phyloP scores from a whole-genome alignment of 2,888 invertebrate species.

The Uloborus plumipes region DNA sequence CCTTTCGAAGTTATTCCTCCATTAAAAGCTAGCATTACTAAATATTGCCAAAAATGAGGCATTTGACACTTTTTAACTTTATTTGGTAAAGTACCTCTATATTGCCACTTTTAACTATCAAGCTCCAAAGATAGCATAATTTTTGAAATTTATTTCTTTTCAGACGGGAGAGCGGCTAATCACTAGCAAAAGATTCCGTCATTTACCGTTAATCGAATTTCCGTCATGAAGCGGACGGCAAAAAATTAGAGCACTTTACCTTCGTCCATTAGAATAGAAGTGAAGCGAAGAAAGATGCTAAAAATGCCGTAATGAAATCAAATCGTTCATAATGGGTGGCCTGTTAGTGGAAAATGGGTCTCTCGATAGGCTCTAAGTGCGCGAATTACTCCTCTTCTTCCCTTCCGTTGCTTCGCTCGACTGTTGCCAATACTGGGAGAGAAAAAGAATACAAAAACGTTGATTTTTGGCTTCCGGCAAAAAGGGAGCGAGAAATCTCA shows the following conservation, averaged over 20 bases:
- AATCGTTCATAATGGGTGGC: constrained; percentile 52
- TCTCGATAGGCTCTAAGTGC: constrained; percentile 55
- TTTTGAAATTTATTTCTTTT: too few species aligned
- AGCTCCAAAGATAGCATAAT: too few species aligned
- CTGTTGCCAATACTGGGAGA: neutral
- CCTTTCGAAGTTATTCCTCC: too few species aligned
- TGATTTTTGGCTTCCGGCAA: too few species aligned
- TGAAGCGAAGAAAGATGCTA: constrained; percentile 38
- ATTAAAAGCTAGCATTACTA: too few species aligned
- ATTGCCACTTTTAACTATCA: too few species aligned
- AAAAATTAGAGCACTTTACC: constrained; percentile 22
- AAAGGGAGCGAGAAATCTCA: too few species aligned
- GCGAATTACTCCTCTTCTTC: constrained; percentile 17
- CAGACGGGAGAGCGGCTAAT: constrained; percentile 7
- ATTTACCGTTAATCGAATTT: constrained; percentile 36
- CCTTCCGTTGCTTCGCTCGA: neutral
- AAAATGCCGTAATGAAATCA: constrained; percentile 59
- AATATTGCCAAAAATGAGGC: too few species aligned
- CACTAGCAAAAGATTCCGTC: constrained; percentile 13
- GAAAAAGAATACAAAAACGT: too few species aligned
- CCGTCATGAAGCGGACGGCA: constrained; percentile 5
- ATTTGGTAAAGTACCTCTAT: too few species aligned
- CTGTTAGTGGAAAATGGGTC: constrained; percentile 57
- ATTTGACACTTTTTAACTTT: too few species aligned
- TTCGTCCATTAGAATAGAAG: constrained; percentile 33